These are phyloP conservation scores for Aphis craccivora DNA, from an alignment of 1,140 invertebrate species.

Conservation along the genomic window DNA sequence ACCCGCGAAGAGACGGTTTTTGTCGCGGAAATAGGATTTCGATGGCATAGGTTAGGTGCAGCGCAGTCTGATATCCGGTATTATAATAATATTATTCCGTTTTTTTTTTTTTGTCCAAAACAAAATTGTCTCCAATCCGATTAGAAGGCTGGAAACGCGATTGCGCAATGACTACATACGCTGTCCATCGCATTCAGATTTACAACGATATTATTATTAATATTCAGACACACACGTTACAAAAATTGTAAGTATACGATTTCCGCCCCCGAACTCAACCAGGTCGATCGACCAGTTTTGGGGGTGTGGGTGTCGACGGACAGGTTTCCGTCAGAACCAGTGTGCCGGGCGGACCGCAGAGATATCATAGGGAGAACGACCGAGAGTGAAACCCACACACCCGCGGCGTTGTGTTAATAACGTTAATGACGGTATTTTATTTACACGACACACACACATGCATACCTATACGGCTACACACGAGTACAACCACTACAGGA, in stretches of 20 bases:
- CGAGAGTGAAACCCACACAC: not conserved
- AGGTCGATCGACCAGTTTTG: no score
- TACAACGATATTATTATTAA: not conserved
- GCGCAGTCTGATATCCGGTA: no score
- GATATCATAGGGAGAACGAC: not conserved
- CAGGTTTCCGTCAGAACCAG: not conserved
- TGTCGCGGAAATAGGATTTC: not conserved
- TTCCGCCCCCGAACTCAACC: not conserved
- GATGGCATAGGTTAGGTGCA: no score
- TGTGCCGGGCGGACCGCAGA: not conserved
- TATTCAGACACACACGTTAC: not conserved
- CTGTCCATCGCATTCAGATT: not conserved
- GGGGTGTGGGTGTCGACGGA: not conserved
- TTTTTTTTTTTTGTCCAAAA: not conserved
- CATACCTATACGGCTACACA: not conserved
- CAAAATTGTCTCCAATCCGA: no score
- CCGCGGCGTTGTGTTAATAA: not conserved
- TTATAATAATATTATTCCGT: not conserved
- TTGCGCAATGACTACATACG: not conserved
- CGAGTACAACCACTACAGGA: not conserved
- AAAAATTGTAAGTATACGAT: not conserved
- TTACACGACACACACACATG: not conserved
- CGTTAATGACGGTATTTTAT: not conserved
- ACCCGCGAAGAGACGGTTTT: not conserved
- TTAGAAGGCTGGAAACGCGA: not conserved